phyloP scores from a whole-genome alignment of 2,797 vertebrate species.

The Naso thynnoides region DNA sequence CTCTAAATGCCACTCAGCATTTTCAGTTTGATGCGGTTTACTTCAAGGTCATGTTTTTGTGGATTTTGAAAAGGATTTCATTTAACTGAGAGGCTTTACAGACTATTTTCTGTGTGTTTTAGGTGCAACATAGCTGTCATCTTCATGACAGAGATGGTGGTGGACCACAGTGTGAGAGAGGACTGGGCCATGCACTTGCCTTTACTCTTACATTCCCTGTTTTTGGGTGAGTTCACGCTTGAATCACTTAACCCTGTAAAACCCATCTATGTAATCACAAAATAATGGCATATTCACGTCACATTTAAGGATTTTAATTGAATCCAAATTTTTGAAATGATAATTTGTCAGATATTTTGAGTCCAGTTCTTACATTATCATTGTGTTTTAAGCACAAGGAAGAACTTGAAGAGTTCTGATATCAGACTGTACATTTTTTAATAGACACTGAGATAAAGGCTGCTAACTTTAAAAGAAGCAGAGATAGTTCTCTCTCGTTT shows the following conservation, averaged over 20 bases:
- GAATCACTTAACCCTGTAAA: neutral
- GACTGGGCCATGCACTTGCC: constrained; percentile 98
- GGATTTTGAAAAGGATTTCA: neutral
- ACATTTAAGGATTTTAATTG: neutral
- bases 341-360: neutral
- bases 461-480: neutral
- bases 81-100: neutral
- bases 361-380: neutral
- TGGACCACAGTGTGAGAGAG: constrained; percentile 96
- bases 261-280: neutral
- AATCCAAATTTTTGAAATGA: neutral
- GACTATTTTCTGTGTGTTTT: constrained; percentile 22
- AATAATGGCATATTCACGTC: neutral
- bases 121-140: constrained; percentile 98
- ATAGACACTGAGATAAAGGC: neutral
- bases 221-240: constrained; percentile 88
- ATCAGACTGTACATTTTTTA: neutral
- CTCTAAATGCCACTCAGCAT: neutral
- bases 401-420: too few species aligned
- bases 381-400: neutral
- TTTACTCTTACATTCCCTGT: constrained; percentile 93
- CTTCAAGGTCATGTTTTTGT: neutral
- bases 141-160: constrained; percentile 99
- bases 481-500: neutral
- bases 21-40: neutral